Evolutionary conservation across 2,888 invertebrate species (phyloP), one percentile per base, ranked within the genome.

Genomic region (Micoletzkya japonica): DNA sequence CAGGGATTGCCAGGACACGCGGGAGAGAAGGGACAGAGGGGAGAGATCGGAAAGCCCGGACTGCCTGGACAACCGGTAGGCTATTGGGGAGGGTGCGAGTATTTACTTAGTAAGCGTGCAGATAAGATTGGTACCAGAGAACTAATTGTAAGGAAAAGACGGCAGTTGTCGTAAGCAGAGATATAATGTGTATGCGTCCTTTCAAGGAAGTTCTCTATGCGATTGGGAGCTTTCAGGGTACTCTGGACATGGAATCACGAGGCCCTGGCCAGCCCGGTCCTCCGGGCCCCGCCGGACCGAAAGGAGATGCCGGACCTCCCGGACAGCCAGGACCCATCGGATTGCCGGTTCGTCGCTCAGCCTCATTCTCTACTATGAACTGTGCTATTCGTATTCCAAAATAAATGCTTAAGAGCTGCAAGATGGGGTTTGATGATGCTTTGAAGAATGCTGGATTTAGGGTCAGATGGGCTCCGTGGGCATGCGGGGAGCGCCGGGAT

Each of bases 391-490:
- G n/a, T n/a, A n/a, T n/a, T n/a, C n/a, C n/a, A n/a, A n/a, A n/a
- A n/a, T n/a, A n/a, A n/a, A n/a, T n/a, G n/a, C n/a, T n/a, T n/a
- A n/a, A n/a, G n/a, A n/a, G n/a, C n/a, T n/a, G n/a, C n/a, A n/a
- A n/a, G n/a, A n/a, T n/a, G n/a, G n/a, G n/a, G n/a, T n/a, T n/a
- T n/a, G n/a, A n/a, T n/a, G n/a, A n/a, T n/a, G n/a, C n/a, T n/a
- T n/a, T n/a, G n/a, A n/a, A 44, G 20, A 44, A 44, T 14, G 10
- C 44, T 14, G 20, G n/a, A 61, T 77, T 36, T 70, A 79, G 68
- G 84, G 84, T 37, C 75, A 82, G 7, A 81, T 80, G 14, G 84
- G 84, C 39, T 79, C 79, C 7, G 81, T 81, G 79, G 82, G 82
- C 32, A 69, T 79, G 24, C 72, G 79, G 58, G 82, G 82, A 17